Percentiles rank a stretch among this genome's conserved stretches.
Conservation (phyloP, 1,140 invertebrate species). For the Drosophila nasuta region DNA sequence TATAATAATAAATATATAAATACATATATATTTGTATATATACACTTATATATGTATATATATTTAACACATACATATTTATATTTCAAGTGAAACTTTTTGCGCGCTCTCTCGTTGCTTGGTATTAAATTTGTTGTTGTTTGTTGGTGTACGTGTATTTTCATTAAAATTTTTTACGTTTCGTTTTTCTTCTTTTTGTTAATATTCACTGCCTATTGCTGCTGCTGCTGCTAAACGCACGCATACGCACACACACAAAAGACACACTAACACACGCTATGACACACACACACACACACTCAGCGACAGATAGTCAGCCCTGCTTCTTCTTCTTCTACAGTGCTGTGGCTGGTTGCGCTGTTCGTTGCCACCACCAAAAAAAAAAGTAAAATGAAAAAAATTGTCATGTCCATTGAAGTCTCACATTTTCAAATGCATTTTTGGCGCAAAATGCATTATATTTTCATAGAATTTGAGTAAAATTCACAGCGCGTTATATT, state of each 20-base stretch:
- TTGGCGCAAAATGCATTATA: slow-evolving; percentile 62
- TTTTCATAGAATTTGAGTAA: slow-evolving; percentile 43
- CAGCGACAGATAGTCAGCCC: slow-evolving; percentile 55
- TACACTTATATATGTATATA: slow-evolving; percentile 10
- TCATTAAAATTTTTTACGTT: slow-evolving; percentile 19
- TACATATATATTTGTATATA: no score
- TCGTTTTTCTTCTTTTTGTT: slow-evolving; percentile 25
- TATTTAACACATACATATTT: slow-evolving; percentile 3
- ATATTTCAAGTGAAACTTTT: slow-evolving; percentile 29
- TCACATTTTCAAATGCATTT: slow-evolving; percentile 77
- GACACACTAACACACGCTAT: slow-evolving; percentile 36
- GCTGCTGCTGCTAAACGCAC: slow-evolving; percentile 38
- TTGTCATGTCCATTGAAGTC: slow-evolving; percentile 81
- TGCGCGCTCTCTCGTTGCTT: slow-evolving; percentile 23
- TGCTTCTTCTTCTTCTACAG: slow-evolving; percentile 74
- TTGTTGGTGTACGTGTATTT: slow-evolving; percentile 31
- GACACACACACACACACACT: slow-evolving; percentile 27
- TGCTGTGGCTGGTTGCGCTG: slow-evolving; percentile 54
- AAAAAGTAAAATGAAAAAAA: slow-evolving; percentile 58
- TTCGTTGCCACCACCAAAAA: slow-evolving; percentile 73
- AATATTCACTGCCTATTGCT: slow-evolving; percentile 45
- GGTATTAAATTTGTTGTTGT: slow-evolving; percentile 4
- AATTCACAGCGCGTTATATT: slow-evolving; percentile 37
- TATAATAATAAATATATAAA: slow-evolving; percentile 36
- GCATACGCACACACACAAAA: slow-evolving; percentile 26